Base-by-base conservation (phyloP, 2,888 invertebrate genomes). In the Acronicta psi region DNA sequence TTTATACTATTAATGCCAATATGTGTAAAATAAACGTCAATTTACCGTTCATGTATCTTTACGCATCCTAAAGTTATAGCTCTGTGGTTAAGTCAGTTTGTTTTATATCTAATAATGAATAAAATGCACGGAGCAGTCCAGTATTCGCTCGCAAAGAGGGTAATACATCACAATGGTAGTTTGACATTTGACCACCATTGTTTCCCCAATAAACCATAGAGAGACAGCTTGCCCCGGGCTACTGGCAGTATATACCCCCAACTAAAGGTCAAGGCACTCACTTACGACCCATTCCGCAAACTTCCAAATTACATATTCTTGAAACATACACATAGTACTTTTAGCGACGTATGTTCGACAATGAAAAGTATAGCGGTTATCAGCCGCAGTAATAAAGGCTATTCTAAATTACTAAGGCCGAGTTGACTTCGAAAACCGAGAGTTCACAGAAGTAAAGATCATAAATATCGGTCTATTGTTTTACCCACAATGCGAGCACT, bases 401-500 rank as follows among this genome's bases (percentile, higher is more conserved):
- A 55, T 46, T 58, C 63, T 54, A 72, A 72, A 74, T 75, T 64
- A 65, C 69, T 77, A 77, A 73, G 69, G 54, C 59, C 66, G 60
- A 79, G 67, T 66, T 66, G 65, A 68, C 71, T 73, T 61, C 60
- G 67, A 58, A 69, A 66, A 70, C 64, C 64, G 50, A 42, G 59
- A 75, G 56, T 71, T 68, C 71, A 61, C 57, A 56, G 69, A 77
- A 76, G 80, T 76, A 75, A 72, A 57, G 53, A 75, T 68, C 73
- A 74, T 84, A 84, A 86, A 84, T 84, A 82, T 77, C 57, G 57
- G 63, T 70, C 77, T 77, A 83, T 86, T 83, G 80, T 81, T 77
- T 74, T 64, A 67, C 58, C 56, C 74, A 81, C 81, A 83, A 79
- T 77, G 78, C 75, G 74, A 78, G 76, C 73, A 80, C 75, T 81